These are phyloP conservation scores for Palythoa grandis DNA, from an alignment of 92 coral and sea anemone genomes.

Conservation along the genomic window DNA sequence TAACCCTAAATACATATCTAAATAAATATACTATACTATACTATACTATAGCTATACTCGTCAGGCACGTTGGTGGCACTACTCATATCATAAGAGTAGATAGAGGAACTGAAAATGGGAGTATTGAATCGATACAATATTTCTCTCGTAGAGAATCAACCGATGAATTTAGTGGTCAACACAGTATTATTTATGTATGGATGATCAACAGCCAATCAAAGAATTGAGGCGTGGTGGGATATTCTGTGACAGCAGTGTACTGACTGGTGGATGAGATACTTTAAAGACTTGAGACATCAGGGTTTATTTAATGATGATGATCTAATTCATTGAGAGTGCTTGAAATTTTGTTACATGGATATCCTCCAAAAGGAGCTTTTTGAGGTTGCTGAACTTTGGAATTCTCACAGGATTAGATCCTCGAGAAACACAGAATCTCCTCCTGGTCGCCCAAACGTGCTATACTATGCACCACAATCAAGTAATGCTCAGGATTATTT, in stretches of 20 bases:
- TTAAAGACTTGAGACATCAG: constrained; percentile 59
- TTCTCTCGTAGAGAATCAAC: constrained; percentile 44
- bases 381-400: constrained; percentile 59
- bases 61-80: constrained; percentile 38
- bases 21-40: too few species aligned
- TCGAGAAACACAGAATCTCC: constrained; percentile 54
- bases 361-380: constrained; percentile 57
- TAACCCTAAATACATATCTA: constrained; percentile 35
- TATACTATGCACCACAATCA: constrained; percentile 55
- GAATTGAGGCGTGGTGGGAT: constrained; percentile 57
- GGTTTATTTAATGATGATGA: constrained; percentile 60
- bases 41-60: too few species aligned
- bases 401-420: constrained; percentile 58
- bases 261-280: constrained; percentile 66
- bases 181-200: constrained; percentile 51
- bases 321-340: constrained; percentile 54
- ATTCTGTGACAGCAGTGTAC: constrained; percentile 36
- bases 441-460: constrained; percentile 56
- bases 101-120: constrained; percentile 46
- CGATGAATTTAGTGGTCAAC: constrained; percentile 45
- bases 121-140: constrained; percentile 31
- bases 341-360: constrained; percentile 55
- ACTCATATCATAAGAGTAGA: constrained; percentile 32
- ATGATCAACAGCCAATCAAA: constrained; percentile 41
- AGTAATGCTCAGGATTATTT: constrained; percentile 31